Evolutionary conservation across 1,140 invertebrate genomes (phyloP), one percentile per base, ranked within the genome.

Genomic region (Achroia grisella): DNA sequence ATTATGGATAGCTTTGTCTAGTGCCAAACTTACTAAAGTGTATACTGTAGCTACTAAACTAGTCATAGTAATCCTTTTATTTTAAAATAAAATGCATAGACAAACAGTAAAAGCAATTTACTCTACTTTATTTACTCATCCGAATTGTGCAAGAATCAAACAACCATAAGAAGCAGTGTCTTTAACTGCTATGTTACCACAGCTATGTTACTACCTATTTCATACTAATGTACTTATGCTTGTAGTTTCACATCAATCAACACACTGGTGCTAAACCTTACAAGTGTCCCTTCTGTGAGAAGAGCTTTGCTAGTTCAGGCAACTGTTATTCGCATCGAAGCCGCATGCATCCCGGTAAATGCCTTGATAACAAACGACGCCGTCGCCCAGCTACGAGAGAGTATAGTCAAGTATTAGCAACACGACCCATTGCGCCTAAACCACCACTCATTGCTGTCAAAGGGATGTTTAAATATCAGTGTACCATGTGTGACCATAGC

Each of bases 191-290:
- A n/a, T n/a, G n/a, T n/a, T n/a, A n/a, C n/a, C n/a, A n/a, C n/a
- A n/a, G n/a, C n/a, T n/a, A n/a, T n/a, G n/a, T n/a, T n/a, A n/a
- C n/a, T n/a, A n/a, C n/a, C n/a, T n/a, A n/a, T n/a, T n/a, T n/a
- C n/a, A n/a, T n/a, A n/a, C n/a, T n/a, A n/a, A 3, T 23, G 6
- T 23, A 34, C 17, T 17, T 37, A 12, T 37, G 12, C 17, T 69
- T 73, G 10, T 71, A 91, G 88, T 93, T 93, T 74, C 92, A 93
- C 69, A 91, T 92, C 55, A 93, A 93, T 71, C 91, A 93, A 62
- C 93, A 96, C 69, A 95, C 93, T 11, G 94, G 93, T 32, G 92
- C 90, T 11, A 89, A 92, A 50, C 93, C 93, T 5, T 94, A 94
- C 79, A 90, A 92, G 68, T 95, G 94, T 86, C 90, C 91, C 12